Percentiles rank a stretch among this genome's conserved stretches.
Conservation (phyloP, 2,113 vertebrate species). For the Halcyon senegalensis region DNA sequence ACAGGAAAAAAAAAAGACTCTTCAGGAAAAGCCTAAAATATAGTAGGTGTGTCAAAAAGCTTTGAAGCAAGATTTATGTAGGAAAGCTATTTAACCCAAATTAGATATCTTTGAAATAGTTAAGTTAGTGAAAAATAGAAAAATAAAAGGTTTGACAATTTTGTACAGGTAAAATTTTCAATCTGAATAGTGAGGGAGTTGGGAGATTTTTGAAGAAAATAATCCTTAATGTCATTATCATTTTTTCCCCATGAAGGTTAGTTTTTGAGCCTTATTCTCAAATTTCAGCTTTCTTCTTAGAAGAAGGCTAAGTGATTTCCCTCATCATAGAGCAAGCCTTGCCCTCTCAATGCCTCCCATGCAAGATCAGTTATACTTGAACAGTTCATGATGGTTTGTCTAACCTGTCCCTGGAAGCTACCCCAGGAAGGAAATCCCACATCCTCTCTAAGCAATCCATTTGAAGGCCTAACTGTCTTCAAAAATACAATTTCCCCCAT, state of each 20-base stretch:
- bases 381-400: neutral
- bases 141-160: constrained; percentile 40
- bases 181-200: neutral
- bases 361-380: neutral
- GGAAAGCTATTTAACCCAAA: constrained; percentile 68
- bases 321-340: neutral
- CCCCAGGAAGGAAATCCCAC: neutral
- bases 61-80: constrained; percentile 64
- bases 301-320: neutral
- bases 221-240: neutral
- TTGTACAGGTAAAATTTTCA: constrained; percentile 42
- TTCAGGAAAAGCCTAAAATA: constrained; percentile 62
- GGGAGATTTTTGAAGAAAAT: neutral
- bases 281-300: neutral
- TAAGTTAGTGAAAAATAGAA: constrained; percentile 44
- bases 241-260: neutral
- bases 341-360: neutral
- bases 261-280: neutral
- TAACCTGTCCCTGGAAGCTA: neutral
- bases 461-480: neutral
- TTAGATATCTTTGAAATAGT: constrained; percentile 58
- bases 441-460: neutral
- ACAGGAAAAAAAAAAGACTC: constrained; percentile 56
- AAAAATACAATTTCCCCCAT: neutral
- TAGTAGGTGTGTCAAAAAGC: constrained; percentile 38